Evolutionary conservation across 2,888 invertebrate species (phyloP), one percentile per base, ranked within the genome.

Genomic region (Luperina testacea): DNA sequence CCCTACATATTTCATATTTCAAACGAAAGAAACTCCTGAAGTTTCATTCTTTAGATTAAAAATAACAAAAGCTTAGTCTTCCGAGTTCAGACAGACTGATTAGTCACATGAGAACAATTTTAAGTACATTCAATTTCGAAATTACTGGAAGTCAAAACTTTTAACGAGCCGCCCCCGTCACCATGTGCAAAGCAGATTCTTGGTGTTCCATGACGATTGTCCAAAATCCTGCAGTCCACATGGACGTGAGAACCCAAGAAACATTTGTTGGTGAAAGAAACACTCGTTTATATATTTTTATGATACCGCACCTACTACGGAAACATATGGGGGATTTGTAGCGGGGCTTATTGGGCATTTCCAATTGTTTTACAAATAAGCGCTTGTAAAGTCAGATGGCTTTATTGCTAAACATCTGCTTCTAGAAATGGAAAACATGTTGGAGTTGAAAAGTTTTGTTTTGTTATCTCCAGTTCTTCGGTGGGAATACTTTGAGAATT

Each of bases 151-250:
- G 90, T 90, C 90, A 79, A 89, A 90, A 89, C 93, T 94, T 95
- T 94, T 93, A 94, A 92, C 90, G 85, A 89, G 88, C 94, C 94
- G 93, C 93, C 80, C 82, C 75, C 89, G 89, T 83, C 88, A 80
- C 94, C 96, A 96, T 96, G 94, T 96, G 96, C 95, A 94, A 91
- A 89, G 89, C 96, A 96, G 95, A 96, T 95, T 95, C 93, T 89
- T 87, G 79, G 75, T 82, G 86, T 90, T 89, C 88, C 89, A 90
- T 88, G 84, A 86, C 91, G 89, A 92, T 94, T 95, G 93, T 94
- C 96, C 92, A 95, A 96, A 96, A 96, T 93, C 91, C 94, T 94
- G 95, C 94, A 91, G 90, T 92, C 93, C 96, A 96, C 92, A 94
- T 96, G 96, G 93, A 94, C 94, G 95, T 96, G 96, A 93, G 95